Percentiles rank a stretch among this genome's conserved stretches.
These are phyloP conservation scores for Serripes groenlandicus DNA, from an alignment of 2,888 invertebrate species.

Conservation along the genomic window DNA sequence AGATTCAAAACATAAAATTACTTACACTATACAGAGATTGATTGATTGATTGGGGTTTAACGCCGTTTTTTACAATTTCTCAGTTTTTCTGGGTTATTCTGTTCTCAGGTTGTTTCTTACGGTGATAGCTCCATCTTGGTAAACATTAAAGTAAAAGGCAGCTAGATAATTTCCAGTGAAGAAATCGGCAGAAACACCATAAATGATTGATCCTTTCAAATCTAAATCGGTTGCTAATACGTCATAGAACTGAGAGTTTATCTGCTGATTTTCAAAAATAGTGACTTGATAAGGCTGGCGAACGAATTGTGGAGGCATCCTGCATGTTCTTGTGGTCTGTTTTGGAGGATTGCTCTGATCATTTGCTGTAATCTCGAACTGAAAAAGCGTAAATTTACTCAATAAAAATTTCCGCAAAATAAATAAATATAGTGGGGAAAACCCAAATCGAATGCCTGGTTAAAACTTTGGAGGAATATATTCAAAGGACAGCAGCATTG, in stretches of 20 bases:
- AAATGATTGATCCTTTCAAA: conserved; percentile 69
- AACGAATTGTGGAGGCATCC: conserved; percentile 70
- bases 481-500: too few species aligned
- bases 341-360: conserved; percentile 76
- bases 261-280: conserved; percentile 61
- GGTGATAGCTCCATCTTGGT: conserved; percentile 70
- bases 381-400: too few species aligned
- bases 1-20: too few species aligned
- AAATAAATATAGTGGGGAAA: too few species aligned
- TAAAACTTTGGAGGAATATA: too few species aligned
- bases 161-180: conserved; percentile 77
- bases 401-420: too few species aligned
- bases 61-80: too few species aligned
- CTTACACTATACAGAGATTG: too few species aligned
- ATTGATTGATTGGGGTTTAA: too few species aligned
- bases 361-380: conserved; percentile 70
- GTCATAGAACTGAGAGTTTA: conserved; percentile 61
- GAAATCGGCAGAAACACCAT: conserved; percentile 72
- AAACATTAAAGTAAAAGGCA: conserved; percentile 79
- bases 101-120: conserved; percentile 72
- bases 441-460: too few species aligned
- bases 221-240: conserved; percentile 76
- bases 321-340: conserved; percentile 57
- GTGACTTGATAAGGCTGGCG: conserved; percentile 68
- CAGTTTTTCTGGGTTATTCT: too few species aligned